Percentiles rank a stretch among this genome's conserved stretches.
Conservation (phyloP, 1,140 invertebrate genomes). For the Drosophila tropicalis region DNA sequence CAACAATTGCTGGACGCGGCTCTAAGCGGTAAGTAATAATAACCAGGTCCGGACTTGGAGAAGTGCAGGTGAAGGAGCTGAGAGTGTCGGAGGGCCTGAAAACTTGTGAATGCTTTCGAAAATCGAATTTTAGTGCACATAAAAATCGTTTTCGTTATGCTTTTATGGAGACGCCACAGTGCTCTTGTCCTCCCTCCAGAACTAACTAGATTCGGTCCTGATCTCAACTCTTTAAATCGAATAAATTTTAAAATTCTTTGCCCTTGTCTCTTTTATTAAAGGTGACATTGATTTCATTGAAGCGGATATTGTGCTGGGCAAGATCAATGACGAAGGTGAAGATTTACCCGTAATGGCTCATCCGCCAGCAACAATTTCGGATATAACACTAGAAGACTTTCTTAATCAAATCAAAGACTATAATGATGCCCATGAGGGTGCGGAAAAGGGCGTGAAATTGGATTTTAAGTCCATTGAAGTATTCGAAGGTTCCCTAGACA, state of each 20-base stretch:
- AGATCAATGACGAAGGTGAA: slow-evolving; percentile 83
- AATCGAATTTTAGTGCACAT: too few species aligned
- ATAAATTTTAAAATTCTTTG: slow-evolving; percentile 4
- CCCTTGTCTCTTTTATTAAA: slow-evolving; percentile 10
- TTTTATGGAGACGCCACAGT: too few species aligned
- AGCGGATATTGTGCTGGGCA: slow-evolving; percentile 92
- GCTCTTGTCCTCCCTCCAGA: too few species aligned
- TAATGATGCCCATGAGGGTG: slow-evolving; percentile 74
- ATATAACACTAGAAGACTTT: slow-evolving; percentile 91
- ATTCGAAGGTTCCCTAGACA: slow-evolving; percentile 87
- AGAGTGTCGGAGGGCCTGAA: too few species aligned
- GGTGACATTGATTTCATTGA: slow-evolving; percentile 91
- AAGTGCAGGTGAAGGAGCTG: too few species aligned
- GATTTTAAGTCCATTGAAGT: slow-evolving; percentile 94
- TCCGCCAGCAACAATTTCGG: slow-evolving; percentile 89
- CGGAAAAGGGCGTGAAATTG: slow-evolving; percentile 91
- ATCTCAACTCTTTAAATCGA: not conserved
- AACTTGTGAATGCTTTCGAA: too few species aligned
- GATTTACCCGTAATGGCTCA: slow-evolving; percentile 93
- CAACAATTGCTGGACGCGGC: slow-evolving; percentile 86
- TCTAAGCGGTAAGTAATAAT: slow-evolving; percentile 84
- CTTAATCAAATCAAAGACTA: slow-evolving; percentile 85
- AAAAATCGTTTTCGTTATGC: too few species aligned
- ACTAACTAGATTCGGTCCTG: too few species aligned
- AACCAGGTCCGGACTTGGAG: slow-evolving; percentile 1